Conservation (phyloP, 2,888 invertebrate species). For the Synergus gifuensis region DNA sequence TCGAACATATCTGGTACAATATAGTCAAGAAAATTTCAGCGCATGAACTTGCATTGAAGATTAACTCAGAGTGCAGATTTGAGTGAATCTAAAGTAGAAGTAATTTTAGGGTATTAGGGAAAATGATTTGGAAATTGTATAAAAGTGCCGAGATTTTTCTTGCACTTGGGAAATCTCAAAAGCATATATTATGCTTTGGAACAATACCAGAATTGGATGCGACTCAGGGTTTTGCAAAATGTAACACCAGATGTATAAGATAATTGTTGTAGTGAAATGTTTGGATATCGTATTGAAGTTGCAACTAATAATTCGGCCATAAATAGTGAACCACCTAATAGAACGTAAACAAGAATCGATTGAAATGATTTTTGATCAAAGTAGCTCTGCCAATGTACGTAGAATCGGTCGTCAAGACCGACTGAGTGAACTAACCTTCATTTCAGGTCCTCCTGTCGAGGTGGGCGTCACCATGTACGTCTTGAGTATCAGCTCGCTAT, state of each 20-base stretch:
- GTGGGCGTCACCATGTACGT: constrained; percentile 91
- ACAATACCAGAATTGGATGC: constrained; percentile 16
- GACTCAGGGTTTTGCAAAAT: background rate
- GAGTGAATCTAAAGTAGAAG: constrained; percentile 21
- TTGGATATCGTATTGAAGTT: background rate
- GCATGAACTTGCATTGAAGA: background rate
- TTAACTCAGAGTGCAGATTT: background rate
- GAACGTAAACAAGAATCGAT: background rate
- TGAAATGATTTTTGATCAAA: background rate
- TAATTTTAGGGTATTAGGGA: constrained; percentile 8
- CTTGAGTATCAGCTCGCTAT: constrained; percentile 89
- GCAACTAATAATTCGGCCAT: background rate
- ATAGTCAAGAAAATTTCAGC: background rate
- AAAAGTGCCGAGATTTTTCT: constrained; percentile 25
- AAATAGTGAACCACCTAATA: background rate
- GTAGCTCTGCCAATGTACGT: constrained; percentile 22
- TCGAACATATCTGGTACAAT: background rate
- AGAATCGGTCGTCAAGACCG: constrained; percentile 66
- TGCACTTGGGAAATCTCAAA: constrained; percentile 19
- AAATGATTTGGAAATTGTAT: constrained; percentile 24
- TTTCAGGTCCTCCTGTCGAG: constrained; percentile 88
- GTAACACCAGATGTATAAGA: background rate
- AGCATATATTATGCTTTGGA: background rate
- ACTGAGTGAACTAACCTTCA: constrained; percentile 77
- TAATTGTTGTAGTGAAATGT: background rate